Base-by-base conservation (phyloP, 2,797 vertebrate species). In the Choloepus didactylus region DNA sequence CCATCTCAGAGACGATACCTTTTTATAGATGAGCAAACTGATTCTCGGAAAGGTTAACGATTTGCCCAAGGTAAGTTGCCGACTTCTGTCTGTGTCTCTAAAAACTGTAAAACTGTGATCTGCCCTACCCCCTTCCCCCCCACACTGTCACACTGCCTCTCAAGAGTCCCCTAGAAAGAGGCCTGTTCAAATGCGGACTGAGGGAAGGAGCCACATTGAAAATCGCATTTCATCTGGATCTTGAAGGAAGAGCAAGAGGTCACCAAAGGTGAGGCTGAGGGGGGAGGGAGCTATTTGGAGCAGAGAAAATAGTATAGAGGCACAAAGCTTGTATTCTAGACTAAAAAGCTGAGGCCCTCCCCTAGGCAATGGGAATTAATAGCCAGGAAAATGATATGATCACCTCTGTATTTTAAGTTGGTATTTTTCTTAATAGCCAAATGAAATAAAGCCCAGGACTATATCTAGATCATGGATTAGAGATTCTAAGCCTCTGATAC, bases 221-320 rank as follows among this genome's bases (percentile, higher is more conserved):
- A 84, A 81, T 51, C 27, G 9, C 66, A 19, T 38, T 87, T 80
- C 66, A 76, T 89, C 67, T 84, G n/a, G 23, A 89, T 83, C 66
- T 85, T 67, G 41, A 88, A 91, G 51, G 54, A 91, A 70, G 46
- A 80, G 49, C 75, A 66, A 49, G 51, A 94, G 56, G 56, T 76
- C 49, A 79, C 49, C 27, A 75, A 86, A 15, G 21, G 1, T 23
- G 46, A 83, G 19, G 21, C 1, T 25, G 46, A 51, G 35, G 11
- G 9, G 41, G 11, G 8, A 60, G 56, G 35, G 35, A 54, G 41
- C 7, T 91, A 41, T 46, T n/a, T 35, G 16, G 46, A 76, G 18
- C 67, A 77, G 46, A 82, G 29, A 92, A 69, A 72, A 77, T 29
- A 66, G 18, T 16, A 9, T 9, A 16, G 12, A 91, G 8, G 8